Evolutionary conservation across 2,113 vertebrate species (phyloP), one percentile per base, ranked within the genome.

Genomic region (Hippolais icterina): DNA sequence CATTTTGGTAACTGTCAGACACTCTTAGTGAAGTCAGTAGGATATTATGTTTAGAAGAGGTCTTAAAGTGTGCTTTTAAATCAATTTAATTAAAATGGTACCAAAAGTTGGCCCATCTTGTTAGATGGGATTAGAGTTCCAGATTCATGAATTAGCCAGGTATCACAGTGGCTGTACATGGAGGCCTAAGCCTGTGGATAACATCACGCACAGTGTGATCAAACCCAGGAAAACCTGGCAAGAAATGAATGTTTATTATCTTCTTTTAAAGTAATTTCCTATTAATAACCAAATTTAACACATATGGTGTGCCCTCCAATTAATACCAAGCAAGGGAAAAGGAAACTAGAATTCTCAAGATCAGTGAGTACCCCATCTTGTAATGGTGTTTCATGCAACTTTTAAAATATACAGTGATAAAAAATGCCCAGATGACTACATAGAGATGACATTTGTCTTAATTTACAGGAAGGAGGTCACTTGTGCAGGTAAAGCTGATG

Each of bases 161-260:
- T 33, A 75, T 57, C 60, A 78, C 42, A 42, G 42, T 42, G 42
- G 35, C 37, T 66, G 21, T 39, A 33, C 24, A 20, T 12, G 17
- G 82, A 91, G 68, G 75, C 61, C 85, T 85, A 71, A 71, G 53
- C 82, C 53, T 70, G 49, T n/a, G 28, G 31, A 65, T 47, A 75
- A 37, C 31, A 69, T 47, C 29, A 52, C 72, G 41, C 22, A 83
- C 10, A 60, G 27, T 9, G 27, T 57, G 70, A 93, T 39, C 83
- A 83, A 91, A 61, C 8, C 22, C 44, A 76, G 31, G 37, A 78
- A 87, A 88, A 60, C 49, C 53, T 76, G 53, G 13, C 15, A 87
- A 87, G 74, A 95, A 94, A 76, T 35, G 0, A 56, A 52, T 12
- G 9, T 35, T 93, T 68, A 60, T 64, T 63, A 91, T 11, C n/a